Evolutionary conservation across 2,888 invertebrate species (phyloP).

Genomic region (Melieria omissa): DNA sequence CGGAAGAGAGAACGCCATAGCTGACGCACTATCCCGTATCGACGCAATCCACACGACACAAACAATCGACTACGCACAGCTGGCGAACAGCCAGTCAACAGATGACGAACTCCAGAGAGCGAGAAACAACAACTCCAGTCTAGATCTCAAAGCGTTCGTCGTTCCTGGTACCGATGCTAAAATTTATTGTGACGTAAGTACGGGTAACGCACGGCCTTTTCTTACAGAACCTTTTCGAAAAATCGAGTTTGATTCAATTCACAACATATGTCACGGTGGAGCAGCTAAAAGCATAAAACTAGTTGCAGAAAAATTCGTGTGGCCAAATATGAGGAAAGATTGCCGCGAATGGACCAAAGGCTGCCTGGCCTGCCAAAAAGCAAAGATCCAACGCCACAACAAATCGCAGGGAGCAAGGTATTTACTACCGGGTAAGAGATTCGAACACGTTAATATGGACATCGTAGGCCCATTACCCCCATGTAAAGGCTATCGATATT

Average conservation of each 20-base stretch:
- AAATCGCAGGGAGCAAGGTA: constrained; percentile 45
- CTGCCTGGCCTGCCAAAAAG: constrained; percentile 28
- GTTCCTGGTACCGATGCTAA: constrained; percentile 15
- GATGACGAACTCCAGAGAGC: constrained; percentile 2
- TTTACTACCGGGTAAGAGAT: constrained; percentile 47
- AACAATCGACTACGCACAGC: constrained; percentile 1
- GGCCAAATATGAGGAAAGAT: constrained; percentile 21
- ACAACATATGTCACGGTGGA: constrained; percentile 21
- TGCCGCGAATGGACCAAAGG: constrained; percentile 15
- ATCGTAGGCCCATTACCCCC: constrained; percentile 43
- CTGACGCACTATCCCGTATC: constrained; percentile 30
- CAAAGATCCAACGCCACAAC: constrained; percentile 26
- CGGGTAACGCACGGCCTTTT: constrained; percentile 21
- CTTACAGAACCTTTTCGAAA: constrained; percentile 26
- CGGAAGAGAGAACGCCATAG: constrained; percentile 28
- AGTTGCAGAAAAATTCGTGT: constrained; percentile 5
- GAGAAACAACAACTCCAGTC: not conserved
- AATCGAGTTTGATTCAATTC: constrained; percentile 23
- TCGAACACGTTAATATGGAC: constrained; percentile 7
- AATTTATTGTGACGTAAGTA: constrained; percentile 21
- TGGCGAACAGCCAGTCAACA: constrained; percentile 9
- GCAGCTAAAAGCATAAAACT: constrained; percentile 1
- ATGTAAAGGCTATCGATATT: constrained; percentile 47
- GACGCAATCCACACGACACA: constrained; percentile 16
- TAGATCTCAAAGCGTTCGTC: constrained; percentile 21